These are phyloP conservation scores for Pocillopora damicornis DNA, from an alignment of 64 coral and sea anemone genomes.

Conservation along the genomic window DNA sequence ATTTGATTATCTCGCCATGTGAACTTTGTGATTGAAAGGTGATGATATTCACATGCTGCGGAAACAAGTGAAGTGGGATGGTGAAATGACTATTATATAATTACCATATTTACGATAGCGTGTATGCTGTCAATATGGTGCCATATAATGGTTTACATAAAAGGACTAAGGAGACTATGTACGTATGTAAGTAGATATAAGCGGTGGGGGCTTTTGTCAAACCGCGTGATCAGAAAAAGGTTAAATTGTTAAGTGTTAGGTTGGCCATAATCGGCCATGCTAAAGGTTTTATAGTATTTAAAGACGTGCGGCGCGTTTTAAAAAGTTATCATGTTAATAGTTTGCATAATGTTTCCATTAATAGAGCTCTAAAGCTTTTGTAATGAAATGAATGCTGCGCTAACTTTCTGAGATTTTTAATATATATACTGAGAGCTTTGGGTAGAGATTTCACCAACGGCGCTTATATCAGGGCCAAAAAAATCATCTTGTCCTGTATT, in stretches of 20 bases:
- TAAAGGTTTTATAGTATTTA: conserved; percentile 24
- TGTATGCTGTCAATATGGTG: not conserved
- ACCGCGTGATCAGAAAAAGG: not conserved
- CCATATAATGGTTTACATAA: not conserved
- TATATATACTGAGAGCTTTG: not conserved
- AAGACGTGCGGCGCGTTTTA: not conserved
- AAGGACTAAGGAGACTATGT: no score
- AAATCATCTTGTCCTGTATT: not conserved
- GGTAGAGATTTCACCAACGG: not conserved
- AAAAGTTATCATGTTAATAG: not conserved
- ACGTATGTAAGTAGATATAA: not conserved
- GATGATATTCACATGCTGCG: not conserved
- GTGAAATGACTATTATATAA: not conserved
- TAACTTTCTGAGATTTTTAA: conserved; percentile 13
- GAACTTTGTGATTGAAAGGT: not conserved
- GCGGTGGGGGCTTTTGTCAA: not conserved
- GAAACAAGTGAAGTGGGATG: not conserved
- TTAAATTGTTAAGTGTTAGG: not conserved
- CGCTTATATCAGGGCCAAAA: not conserved
- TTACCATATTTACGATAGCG: not conserved
- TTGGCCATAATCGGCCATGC: no score
- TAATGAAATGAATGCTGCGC: not conserved
- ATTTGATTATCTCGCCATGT: not conserved
- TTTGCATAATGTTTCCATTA: not conserved
- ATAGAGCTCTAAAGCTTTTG: conserved; percentile 1